Base-by-base conservation (phyloP, 2,888 invertebrate genomes). In the Caenorhabditis macrosperma region DNA sequence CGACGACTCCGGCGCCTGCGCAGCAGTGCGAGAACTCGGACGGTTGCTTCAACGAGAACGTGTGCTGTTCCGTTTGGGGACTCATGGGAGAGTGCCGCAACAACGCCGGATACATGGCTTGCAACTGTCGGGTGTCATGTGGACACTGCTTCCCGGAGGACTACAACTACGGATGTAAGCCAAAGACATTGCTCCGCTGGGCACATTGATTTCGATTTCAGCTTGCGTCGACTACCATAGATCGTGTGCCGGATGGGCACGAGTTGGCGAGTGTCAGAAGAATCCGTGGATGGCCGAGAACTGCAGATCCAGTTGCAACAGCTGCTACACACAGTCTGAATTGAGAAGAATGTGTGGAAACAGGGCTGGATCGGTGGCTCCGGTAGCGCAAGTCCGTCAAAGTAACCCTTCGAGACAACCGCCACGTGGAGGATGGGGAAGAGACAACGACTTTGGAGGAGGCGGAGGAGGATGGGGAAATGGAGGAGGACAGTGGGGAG, bases 121-220 rank as follows among this genome's bases (percentile, higher is more conserved):
- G 89, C 80, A 89, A 89, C 71, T 89, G 89, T 60, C 72, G 88
- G 9, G 89, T 89, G n/a, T 86, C 85, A 7, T 89, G 89, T 74
- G 89, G 89, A 10, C 82, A 82, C 41, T 89, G 89, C 67, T 83
- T 81, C 55, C 88, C 89, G 0, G 78, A 79, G 20, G 88, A 89
- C 55, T 89, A 89, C 71, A 74, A 78, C 20, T 89, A 88, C 75
- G 86, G 86, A 82, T 76, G 86, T 86, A 22, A 72, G 82, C 46
- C 6, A 52, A 26, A 6, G 1, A 26, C 1, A 30, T 3, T 9
- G 6, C 9, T 5, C 9, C 9, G 2, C 3, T 10, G 38, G 15
- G 15, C n/a, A 26, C 12, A 12, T 12, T 48, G 17, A 2, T 12
- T 15, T 3, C 10, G n/a, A n/a, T 67, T 82, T 38, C 52, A 82